Evolutionary conservation across 1,140 invertebrate genomes (phyloP), one percentile per base, ranked within the genome.

Genomic region (Zaprionus ornatus): DNA sequence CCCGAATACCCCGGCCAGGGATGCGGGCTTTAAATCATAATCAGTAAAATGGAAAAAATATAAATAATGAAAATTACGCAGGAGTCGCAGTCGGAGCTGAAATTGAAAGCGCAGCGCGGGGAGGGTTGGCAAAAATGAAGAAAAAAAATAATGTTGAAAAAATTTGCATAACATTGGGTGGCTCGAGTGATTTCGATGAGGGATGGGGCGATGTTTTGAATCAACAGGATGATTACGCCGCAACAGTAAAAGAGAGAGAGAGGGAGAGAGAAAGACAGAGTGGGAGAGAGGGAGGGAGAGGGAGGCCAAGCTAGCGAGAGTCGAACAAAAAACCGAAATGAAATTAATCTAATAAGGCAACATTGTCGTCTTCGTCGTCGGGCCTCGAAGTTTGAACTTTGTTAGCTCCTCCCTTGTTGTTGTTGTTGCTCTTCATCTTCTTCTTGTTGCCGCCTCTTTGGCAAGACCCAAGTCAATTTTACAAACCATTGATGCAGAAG

Each of bases 401-500:
- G 74, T 73, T 74, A 71, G 66, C 73, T 66, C 35, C 64, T 62
- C 57, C 5, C 35, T 50, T 19, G 45, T 10, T 40, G 37, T 40
- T 37, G 15, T 10, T 73, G 48, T 45, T 57, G 12, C 25, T 74
- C 9, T 32, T 32, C 9, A 3, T 9, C 3, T 29, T 29, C 7
- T 29, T 57, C 56, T 60, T 71, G 48, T 29, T 79, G 60, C 66
- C 56, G 23, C 17, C 42, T 29, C 27, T 50, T 52, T 25, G 52
- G 7, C 25, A 6, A 71, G 56, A 69, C 72, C 57, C 90, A 86
- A 91, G 90, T 91, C 88, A 91, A 91, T 91, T 91, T 91, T 79
- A 91, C 90, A 91, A 91, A 68, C 85, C 90, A 91, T 91, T 91
- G 90, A 91, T 91, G 90, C 90, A 91, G 90, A 91, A 91, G 90